Percentiles rank a stretch among this genome's conserved stretches.
phyloP scores from a whole-genome alignment of 2,797 vertebrate genomes.

The Tragopan temminckii region DNA sequence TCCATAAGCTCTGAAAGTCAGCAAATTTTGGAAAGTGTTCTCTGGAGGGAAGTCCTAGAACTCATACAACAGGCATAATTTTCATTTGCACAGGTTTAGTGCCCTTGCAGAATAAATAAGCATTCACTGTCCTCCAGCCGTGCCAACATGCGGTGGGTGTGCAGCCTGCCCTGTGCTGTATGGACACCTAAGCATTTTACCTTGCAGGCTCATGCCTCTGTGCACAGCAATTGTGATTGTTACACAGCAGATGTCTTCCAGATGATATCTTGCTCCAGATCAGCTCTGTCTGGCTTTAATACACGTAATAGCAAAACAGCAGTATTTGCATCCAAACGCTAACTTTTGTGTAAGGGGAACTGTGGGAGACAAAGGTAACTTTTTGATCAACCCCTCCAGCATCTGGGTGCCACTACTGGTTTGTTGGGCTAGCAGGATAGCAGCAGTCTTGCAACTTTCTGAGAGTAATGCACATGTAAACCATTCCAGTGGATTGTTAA shows the following conservation, averaged over 20 bases:
- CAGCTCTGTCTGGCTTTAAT: neutral
- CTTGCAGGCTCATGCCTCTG: neutral
- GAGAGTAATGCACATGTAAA: neutral
- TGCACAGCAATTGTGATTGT: constrained; percentile 24
- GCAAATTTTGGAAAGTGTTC: constrained; percentile 58
- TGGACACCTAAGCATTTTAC: constrained; percentile 26
- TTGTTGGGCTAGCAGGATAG: constrained; percentile 49
- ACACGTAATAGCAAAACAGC: neutral
- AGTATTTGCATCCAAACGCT: constrained; percentile 35
- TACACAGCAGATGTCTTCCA: constrained; percentile 27
- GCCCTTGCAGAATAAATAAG: constrained; percentile 64
- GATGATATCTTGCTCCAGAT: constrained; percentile 15
- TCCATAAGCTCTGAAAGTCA: constrained; percentile 43
- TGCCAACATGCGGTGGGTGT: neutral
- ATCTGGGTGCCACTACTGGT: constrained; percentile 75
- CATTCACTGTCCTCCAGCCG: constrained; percentile 37
- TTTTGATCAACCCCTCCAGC: constrained; percentile 73
- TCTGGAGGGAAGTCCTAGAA: constrained; percentile 73
- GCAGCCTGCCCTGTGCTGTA: neutral
- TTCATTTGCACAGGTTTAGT: constrained; percentile 60
- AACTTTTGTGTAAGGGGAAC: neutral
- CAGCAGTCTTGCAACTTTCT: neutral
- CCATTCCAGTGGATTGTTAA: neutral
- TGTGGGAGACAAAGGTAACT: neutral
- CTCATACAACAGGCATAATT: constrained; percentile 50